Percentiles rank a stretch among this genome's conserved stretches.
Evolutionary conservation across 2,797 vertebrate species (phyloP).

Genomic region (Buphagus erythrorhynchus): DNA sequence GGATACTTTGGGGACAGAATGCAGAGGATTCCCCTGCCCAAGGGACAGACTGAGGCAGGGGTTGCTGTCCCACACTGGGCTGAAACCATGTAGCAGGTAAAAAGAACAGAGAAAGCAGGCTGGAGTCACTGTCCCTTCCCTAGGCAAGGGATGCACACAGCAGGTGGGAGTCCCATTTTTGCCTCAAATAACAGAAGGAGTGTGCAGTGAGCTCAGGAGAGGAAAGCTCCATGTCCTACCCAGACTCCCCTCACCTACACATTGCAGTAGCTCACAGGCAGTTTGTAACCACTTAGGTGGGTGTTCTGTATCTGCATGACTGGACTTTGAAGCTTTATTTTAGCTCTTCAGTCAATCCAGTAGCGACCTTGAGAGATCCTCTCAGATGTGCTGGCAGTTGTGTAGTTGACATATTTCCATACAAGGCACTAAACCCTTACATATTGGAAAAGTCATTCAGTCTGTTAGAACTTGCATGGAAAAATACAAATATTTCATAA

Average conservation of each 20-base stretch:
- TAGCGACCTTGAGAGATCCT: slow-evolving; percentile 25
- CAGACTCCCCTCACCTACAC: not conserved
- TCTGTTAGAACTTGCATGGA: slow-evolving; percentile 31
- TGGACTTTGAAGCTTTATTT: not conserved
- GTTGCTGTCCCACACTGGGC: not conserved
- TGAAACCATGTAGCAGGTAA: not conserved
- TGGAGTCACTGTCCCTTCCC: not conserved
- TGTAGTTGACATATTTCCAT: not conserved
- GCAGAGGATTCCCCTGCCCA: not conserved
- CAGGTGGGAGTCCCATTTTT: not conserved
- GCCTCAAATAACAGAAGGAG: not conserved
- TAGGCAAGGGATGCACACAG: not conserved
- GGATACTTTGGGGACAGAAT: not conserved
- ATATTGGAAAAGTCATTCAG: slow-evolving; percentile 50
- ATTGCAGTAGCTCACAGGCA: not conserved
- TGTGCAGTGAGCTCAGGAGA: not conserved
- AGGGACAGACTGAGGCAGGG: not conserved
- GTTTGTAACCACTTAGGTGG: not conserved
- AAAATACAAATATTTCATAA: slow-evolving; percentile 62
- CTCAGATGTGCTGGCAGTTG: not conserved
- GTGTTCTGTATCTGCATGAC: not conserved
- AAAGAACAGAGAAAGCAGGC: not conserved
- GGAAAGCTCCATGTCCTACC: not conserved
- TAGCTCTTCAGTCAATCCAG: not conserved
- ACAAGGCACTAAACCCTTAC: not conserved